Evolutionary conservation across 1,140 invertebrate genomes (phyloP), one percentile per base, ranked within the genome.

Genomic region (Drosophila grimshawi): DNA sequence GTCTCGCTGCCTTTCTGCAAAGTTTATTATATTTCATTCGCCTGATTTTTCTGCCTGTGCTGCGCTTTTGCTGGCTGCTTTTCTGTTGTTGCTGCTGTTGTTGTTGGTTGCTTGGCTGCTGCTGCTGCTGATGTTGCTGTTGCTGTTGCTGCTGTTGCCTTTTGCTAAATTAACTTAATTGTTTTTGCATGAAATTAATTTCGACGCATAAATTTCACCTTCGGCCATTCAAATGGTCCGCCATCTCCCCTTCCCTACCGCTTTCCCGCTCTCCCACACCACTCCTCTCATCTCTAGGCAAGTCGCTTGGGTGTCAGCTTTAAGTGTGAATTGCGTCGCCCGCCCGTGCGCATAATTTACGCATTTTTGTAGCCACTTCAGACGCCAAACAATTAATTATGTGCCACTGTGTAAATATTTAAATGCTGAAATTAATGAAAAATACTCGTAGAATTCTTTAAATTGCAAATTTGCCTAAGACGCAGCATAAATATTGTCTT

Each of bases 161-260:
- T 82, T 88, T 89, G 83, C 85, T 89, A 89, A 89, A 89, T 89
- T 89, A 89, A 89, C 85, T 89, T 89, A 89, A 89, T 89, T 89
- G 85, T 89, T 85, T 89, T 89, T 90, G 85, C 85, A 85, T 89
- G 85, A 82, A 89, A 89, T 89, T 89, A 89, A 89, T 89, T 88
- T 89, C 77, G 70, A 64, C 88, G 85, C 85, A 89, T 89, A 89
- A 89, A 89, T 89, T 89, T 78, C 70, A 88, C 85, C 85, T 88
- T 89, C 66, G 75, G 76, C 62, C 61, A 68, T 49, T 41, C 59
- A 48, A 48, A 19, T 48, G 29, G 43, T 29, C 60, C 6, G 7
- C 37, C 49, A n/a, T 19, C 19, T 19, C 19, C 55, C 3, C 43
- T 11, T 2, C 27, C 35, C 41, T 19, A n/a, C 3, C 30, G 7